A percentile compares a stretch with the other conserved stretches of the same genome.
phyloP scores from a whole-genome alignment of 2,113 vertebrate genomes.

The Gobiocypris rarus region DNA sequence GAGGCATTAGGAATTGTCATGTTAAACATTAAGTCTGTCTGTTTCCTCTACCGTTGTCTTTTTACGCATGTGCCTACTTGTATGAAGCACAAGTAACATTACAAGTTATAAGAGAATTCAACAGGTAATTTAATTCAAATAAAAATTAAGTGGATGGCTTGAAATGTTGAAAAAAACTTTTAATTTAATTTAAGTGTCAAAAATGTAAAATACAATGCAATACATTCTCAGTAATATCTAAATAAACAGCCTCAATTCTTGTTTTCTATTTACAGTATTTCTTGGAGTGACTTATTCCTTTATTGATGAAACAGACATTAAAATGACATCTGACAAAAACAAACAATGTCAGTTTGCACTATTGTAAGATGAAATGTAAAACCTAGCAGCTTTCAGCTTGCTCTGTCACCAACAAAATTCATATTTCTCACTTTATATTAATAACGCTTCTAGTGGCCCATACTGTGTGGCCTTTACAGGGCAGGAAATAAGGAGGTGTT shows the following conservation, averaged over 20 bases:
- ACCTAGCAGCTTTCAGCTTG: neutral
- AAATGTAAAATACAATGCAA: neutral
- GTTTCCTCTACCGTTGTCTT: neutral
- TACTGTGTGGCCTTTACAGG: neutral
- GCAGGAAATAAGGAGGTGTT: conserved; percentile 44
- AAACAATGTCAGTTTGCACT: neutral
- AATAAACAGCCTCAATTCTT: neutral
- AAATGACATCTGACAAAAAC: neutral
- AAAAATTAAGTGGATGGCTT: no score
- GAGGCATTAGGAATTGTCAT: conserved; percentile 4
- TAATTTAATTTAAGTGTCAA: no score
- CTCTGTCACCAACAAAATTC: neutral
- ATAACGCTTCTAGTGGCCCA: conserved; percentile 14
- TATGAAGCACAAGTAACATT: neutral
- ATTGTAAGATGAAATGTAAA: neutral
- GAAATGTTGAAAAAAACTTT: no score
- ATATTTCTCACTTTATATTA: neutral
- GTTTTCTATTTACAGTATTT: neutral
- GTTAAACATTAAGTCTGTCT: conserved; percentile 3
- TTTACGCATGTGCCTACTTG: neutral
- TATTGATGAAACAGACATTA: neutral
- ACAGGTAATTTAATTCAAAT: neutral
- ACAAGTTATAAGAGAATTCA: neutral
- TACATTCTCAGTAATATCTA: neutral
- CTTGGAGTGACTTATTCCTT: neutral